These are phyloP conservation scores for Fukomys damarensis DNA, from an alignment of 2,113 vertebrate species.

Conservation along the genomic window DNA sequence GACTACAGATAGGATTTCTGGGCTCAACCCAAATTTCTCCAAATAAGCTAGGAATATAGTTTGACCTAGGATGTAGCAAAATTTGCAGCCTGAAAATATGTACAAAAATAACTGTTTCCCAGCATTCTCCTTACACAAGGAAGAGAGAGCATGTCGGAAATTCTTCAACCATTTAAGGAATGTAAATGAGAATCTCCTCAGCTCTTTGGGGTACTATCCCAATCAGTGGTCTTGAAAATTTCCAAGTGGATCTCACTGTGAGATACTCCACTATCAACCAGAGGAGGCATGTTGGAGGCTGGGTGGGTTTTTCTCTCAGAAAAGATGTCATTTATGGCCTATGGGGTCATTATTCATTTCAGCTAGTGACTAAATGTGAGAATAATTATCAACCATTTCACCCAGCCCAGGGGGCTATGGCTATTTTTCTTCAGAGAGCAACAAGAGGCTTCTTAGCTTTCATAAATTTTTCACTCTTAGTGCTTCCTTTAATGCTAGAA, in stretches of 20 bases:
- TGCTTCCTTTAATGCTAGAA: slow-evolving; percentile 54
- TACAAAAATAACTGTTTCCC: not conserved
- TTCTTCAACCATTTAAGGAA: slow-evolving; percentile 42
- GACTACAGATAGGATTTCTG: not conserved
- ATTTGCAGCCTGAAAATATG: not conserved
- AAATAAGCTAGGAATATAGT: not conserved
- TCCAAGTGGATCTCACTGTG: not conserved
- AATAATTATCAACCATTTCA: slow-evolving; percentile 81
- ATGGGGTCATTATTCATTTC: slow-evolving; percentile 73
- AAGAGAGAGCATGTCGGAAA: not conserved
- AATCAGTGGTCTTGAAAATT: not conserved
- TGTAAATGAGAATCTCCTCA: slow-evolving; percentile 2
- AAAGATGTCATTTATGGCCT: slow-evolving; percentile 76
- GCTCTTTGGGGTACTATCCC: not conserved
- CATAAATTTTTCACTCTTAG: not conserved
- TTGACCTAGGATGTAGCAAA: not conserved
- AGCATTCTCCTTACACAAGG: not conserved
- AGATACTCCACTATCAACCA: not conserved
- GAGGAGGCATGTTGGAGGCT: rapidly evolving
- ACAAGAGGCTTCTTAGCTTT: slow-evolving; percentile 69
- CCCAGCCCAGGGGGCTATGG: slow-evolving; percentile 44
- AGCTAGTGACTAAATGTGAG: slow-evolving; percentile 68
- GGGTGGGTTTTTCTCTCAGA: not conserved
- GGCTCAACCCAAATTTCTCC: not conserved
- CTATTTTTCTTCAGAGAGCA: slow-evolving; percentile 59